Percentiles rank a stretch among this genome's conserved stretches.
phyloP scores from a whole-genome alignment of 2,888 invertebrate genomes.

The Melanophora roralis region DNA sequence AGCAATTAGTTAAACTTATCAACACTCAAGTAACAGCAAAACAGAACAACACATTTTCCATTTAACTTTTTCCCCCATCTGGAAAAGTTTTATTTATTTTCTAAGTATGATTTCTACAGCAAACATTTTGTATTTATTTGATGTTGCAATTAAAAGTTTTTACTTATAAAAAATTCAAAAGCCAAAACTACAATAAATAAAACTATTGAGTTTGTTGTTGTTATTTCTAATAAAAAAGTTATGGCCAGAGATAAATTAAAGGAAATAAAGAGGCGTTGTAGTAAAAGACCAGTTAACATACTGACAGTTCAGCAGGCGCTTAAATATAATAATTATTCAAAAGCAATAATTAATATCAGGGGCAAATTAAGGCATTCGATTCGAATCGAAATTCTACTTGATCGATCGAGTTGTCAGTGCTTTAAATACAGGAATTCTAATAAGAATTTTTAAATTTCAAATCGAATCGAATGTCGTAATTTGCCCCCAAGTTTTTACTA shows the following conservation, averaged over 20 bases:
- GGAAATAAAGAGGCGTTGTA: neutral
- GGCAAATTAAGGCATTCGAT: no score
- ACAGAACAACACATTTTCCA: neutral
- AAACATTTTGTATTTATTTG: conserved; percentile 60
- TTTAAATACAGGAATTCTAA: no score
- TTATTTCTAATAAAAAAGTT: neutral
- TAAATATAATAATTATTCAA: no score
- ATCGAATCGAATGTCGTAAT: no score
- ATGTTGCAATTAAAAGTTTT: conserved; percentile 72
- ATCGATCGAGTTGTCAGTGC: no score
- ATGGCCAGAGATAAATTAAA: neutral
- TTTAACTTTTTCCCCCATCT: neutral
- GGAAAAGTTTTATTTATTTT: neutral
- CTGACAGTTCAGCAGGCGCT: no score
- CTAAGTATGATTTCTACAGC: neutral
- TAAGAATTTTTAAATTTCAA: no score
- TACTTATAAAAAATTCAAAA: neutral
- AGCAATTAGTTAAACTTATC: conserved; percentile 12
- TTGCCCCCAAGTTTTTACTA: no score
- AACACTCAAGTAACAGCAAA: neutral
- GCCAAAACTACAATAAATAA: no score
- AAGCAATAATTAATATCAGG: no score
- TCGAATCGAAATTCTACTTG: no score
- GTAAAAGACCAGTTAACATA: neutral
- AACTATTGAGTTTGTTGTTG: neutral